Evolutionary conservation across 2,797 vertebrate species (phyloP).

Genomic region (Cossypha polioptera): DNA sequence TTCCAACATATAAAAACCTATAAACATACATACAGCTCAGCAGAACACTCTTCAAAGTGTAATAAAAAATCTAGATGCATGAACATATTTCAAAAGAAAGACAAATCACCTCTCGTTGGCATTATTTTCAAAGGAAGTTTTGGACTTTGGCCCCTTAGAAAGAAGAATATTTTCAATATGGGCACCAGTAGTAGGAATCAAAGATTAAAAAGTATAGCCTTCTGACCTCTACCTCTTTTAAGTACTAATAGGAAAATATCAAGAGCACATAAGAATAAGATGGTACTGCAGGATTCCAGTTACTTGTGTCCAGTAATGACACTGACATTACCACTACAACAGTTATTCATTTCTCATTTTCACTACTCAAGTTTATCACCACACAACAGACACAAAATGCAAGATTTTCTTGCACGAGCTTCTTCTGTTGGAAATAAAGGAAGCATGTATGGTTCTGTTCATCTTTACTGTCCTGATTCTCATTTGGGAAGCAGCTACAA

Average conservation of each 20-base stretch:
- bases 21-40: background rate
- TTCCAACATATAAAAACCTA: background rate
- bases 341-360: background rate
- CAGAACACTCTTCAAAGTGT: background rate
- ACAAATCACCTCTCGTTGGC: background rate
- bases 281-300: background rate
- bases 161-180: background rate
- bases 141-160: background rate
- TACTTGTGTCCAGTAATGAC: background rate
- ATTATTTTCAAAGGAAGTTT: background rate
- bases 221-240: background rate
- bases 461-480: background rate
- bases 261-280: background rate
- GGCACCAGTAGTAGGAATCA: background rate
- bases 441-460: background rate
- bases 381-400: background rate
- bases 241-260: background rate
- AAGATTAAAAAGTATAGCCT: background rate
- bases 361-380: background rate
- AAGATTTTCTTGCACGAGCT: background rate
- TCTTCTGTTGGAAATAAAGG: background rate
- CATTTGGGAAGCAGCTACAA: background rate
- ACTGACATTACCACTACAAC: background rate
- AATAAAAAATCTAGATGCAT: background rate
- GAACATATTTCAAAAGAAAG: background rate